Evolutionary conservation across 2,797 vertebrate genomes (phyloP).

Genomic region (Galaxias olidus): DNA sequence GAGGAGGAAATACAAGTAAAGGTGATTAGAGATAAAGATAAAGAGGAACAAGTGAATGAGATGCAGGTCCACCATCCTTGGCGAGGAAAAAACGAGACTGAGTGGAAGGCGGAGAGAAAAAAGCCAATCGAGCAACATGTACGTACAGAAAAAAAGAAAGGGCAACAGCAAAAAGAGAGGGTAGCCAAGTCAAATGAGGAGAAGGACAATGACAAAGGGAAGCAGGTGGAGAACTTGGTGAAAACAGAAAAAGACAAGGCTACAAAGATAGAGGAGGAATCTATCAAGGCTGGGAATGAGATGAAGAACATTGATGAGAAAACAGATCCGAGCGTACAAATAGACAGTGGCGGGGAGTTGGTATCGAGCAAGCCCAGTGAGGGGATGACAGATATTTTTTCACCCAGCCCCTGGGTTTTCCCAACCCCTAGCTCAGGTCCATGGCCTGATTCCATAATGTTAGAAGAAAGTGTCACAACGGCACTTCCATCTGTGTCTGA

Average conservation of each 20-base stretch:
- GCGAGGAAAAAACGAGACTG: slow-evolving; percentile 31
- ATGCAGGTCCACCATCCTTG: slow-evolving; percentile 29
- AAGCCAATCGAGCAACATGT: slow-evolving; percentile 44
- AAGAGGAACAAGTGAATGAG: slow-evolving; percentile 21
- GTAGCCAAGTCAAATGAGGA: slow-evolving; percentile 48
- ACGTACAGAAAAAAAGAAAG: slow-evolving; percentile 46
- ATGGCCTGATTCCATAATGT: slow-evolving; percentile 31
- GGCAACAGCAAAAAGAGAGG: slow-evolving; percentile 36
- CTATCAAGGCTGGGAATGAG: slow-evolving; percentile 25
- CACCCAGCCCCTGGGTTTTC: slow-evolving; percentile 38
- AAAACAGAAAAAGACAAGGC: slow-evolving; percentile 36
- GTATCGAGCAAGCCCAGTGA: slow-evolving; percentile 41
- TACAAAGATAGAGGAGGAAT: slow-evolving; percentile 38
- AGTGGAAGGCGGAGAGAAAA: slow-evolving; percentile 48
- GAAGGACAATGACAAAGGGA: slow-evolving; percentile 54
- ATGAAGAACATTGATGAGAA: slow-evolving; percentile 49
- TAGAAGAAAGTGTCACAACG: slow-evolving; percentile 42
- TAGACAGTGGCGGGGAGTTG: slow-evolving; percentile 49
- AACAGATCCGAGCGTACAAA: slow-evolving; percentile 47
- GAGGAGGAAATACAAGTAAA: slow-evolving; percentile 18
- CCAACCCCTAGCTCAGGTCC: slow-evolving; percentile 32
- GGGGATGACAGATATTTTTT: slow-evolving; percentile 53
- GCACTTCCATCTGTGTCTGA: slow-evolving; percentile 24
- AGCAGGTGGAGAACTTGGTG: slow-evolving; percentile 45
- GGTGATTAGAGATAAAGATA: slow-evolving; percentile 7